Evolutionary conservation across 2,113 vertebrate genomes (phyloP).

Genomic region (Centropristis striata): DNA sequence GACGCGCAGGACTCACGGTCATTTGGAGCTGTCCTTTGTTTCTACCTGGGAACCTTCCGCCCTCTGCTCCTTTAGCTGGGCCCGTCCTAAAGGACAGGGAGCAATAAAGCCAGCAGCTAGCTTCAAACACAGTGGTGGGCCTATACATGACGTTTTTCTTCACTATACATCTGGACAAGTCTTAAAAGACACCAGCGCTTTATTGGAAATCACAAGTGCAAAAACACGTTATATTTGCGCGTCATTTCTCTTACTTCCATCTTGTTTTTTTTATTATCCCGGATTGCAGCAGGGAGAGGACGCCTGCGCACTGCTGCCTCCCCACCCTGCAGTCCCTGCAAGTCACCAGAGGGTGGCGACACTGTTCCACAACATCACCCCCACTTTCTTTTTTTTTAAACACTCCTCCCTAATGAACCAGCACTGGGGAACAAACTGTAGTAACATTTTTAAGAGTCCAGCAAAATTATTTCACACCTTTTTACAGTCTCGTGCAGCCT

Average conservation of each 20-base stretch:
- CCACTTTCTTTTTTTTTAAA: background rate
- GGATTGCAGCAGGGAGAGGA: background rate
- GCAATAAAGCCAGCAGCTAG: conserved; percentile 65
- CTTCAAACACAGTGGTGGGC: conserved; percentile 36
- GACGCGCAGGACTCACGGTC: conserved; percentile 83
- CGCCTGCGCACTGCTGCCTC: conserved; percentile 15
- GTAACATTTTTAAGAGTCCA: conserved; percentile 66
- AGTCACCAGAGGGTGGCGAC: conserved; percentile 88
- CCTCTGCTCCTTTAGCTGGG: conserved; percentile 83
- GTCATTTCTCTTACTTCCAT: background rate
- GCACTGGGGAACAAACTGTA: conserved; percentile 35
- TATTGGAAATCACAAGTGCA: background rate
- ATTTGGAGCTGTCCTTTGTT: conserved; percentile 85
- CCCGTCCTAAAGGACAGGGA: conserved; percentile 87
- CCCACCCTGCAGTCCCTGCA: background rate
- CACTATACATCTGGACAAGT: background rate
- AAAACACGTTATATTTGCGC: background rate
- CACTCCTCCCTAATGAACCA: conserved; percentile 43
- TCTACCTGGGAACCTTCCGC: conserved; percentile 82
- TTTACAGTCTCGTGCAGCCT: conserved; percentile 56
- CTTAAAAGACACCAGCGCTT: background rate
- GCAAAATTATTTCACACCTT: conserved; percentile 72
- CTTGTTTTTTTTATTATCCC: background rate
- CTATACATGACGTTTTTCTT: background rate
- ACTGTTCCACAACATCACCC: conserved; percentile 82